These are phyloP conservation scores for Geopemphigus sp. DNA, from an alignment of 1,140 invertebrate genomes.

Conservation along the genomic window DNA sequence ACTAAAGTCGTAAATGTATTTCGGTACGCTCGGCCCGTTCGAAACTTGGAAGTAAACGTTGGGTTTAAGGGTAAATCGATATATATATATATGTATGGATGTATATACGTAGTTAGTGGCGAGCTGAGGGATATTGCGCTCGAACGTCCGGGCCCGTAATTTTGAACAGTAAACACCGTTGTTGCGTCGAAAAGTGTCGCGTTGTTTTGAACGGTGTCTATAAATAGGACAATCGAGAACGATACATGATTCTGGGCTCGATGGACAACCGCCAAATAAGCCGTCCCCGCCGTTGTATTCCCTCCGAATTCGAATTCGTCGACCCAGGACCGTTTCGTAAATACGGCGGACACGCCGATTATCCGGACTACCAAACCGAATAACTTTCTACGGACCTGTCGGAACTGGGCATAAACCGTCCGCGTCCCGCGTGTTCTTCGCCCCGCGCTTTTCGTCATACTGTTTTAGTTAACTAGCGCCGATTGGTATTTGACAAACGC, in stretches of 20 bases:
- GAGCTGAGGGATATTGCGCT: not conserved
- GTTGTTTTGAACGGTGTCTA: conserved; percentile 15
- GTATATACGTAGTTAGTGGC: not conserved
- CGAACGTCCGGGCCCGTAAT: not conserved
- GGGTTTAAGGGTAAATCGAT: not conserved
- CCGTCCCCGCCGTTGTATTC: too few relatives aligned
- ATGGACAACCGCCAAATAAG: conserved; percentile 21
- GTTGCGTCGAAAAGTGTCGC: not conserved
- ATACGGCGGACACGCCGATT: too few relatives aligned
- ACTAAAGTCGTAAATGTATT: too few relatives aligned
- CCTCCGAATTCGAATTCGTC: not conserved
- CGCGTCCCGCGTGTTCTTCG: too few relatives aligned
- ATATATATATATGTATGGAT: not conserved
- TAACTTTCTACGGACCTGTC: too few relatives aligned
- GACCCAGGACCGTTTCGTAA: too few relatives aligned
- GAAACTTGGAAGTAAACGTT: not conserved
- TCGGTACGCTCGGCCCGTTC: too few relatives aligned
- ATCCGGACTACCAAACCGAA: too few relatives aligned
- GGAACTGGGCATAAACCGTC: too few relatives aligned
- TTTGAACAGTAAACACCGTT: not conserved
- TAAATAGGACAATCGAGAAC: conserved; percentile 26
- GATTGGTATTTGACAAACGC: too few relatives aligned
- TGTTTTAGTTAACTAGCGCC: too few relatives aligned
- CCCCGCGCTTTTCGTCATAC: too few relatives aligned
- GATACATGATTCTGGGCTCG: not conserved